phyloP scores from a whole-genome alignment of 23 tunicate species.

The Corella eumyota region DNA sequence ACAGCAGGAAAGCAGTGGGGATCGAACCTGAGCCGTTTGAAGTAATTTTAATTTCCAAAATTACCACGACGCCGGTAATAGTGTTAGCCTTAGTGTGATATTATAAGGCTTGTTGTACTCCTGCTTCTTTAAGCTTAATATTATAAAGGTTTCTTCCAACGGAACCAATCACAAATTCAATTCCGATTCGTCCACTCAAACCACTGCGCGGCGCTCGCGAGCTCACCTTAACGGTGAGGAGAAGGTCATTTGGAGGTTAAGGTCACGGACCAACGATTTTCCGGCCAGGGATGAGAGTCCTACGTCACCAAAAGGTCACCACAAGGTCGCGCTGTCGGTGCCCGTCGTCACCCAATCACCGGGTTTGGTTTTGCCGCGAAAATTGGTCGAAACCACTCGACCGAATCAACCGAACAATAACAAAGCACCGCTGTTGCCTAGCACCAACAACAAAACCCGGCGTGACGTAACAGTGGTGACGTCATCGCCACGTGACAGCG shows the following conservation, averaged over 20 bases:
- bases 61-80: no score
- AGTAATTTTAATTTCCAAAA: no score
- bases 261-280: constrained; percentile 42
- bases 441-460: no score
- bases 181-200: constrained; percentile 79
- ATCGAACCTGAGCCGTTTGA: no score
- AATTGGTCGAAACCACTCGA: constrained; percentile 7
- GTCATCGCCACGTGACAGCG: constrained; percentile 5
- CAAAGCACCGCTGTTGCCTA: constrained; percentile 1
- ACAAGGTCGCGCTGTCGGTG: constrained; percentile 34
- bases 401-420: constrained; percentile 8
- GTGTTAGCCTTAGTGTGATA: no score
- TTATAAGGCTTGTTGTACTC: no score
- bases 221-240: constrained; percentile 34
- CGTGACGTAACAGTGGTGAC: no score
- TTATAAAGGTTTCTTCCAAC: no score
- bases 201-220: constrained; percentile 15
- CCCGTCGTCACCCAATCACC: constrained; percentile 68
- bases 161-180: no score
- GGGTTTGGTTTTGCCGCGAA: constrained; percentile 30
- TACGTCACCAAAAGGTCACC: constrained; percentile 4
- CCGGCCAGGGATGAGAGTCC: constrained; percentile 3
- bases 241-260: constrained; percentile 79
- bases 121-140: no score
- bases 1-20: no score